phyloP scores from a whole-genome alignment of 1,140 invertebrate species.

The Drosophila tani region DNA sequence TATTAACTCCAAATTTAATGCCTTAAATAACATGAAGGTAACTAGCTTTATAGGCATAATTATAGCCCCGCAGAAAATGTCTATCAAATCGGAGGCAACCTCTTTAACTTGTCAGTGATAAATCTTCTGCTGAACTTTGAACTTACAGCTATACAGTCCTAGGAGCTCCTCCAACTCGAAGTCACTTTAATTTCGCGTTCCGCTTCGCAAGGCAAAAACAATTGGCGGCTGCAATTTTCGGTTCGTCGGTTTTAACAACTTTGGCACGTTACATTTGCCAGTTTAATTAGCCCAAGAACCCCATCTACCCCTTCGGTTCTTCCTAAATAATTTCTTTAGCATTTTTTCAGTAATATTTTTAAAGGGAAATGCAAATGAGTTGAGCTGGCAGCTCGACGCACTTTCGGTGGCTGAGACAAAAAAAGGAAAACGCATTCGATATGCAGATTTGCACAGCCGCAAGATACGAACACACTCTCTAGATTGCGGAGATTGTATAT shows the following conservation, averaged over 20 bases:
- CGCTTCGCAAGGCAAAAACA: conserved; percentile 67
- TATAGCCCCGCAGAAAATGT: not conserved
- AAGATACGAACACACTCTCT: conserved; percentile 40
- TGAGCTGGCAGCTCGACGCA: conserved; percentile 12
- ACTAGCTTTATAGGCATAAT: not conserved
- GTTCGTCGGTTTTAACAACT: conserved; percentile 62
- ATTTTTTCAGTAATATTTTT: conserved; percentile 12
- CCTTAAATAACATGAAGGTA: conserved; percentile 2
- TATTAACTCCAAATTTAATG: no score
- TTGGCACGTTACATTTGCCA: conserved; percentile 66
- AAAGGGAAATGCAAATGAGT: conserved; percentile 58
- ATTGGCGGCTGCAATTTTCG: conserved; percentile 68
- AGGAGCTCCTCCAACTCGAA: conserved; percentile 41
- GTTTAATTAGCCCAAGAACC: conserved; percentile 62
- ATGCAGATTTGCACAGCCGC: conserved; percentile 73
- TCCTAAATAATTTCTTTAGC: not conserved
- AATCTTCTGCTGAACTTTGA: conserved; percentile 33
- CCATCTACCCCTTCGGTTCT: not conserved
- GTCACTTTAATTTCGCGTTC: conserved; percentile 74
- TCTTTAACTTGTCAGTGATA: conserved; percentile 33
- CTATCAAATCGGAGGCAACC: not conserved
- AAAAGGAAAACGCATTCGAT: conserved; percentile 75
- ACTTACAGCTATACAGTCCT: conserved; percentile 19
- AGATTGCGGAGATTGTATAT: conserved; percentile 30
- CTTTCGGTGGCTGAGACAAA: conserved; percentile 39